Conservation (phyloP, 2,797 vertebrate species). For the Acrossocheilus fasciatus region DNA sequence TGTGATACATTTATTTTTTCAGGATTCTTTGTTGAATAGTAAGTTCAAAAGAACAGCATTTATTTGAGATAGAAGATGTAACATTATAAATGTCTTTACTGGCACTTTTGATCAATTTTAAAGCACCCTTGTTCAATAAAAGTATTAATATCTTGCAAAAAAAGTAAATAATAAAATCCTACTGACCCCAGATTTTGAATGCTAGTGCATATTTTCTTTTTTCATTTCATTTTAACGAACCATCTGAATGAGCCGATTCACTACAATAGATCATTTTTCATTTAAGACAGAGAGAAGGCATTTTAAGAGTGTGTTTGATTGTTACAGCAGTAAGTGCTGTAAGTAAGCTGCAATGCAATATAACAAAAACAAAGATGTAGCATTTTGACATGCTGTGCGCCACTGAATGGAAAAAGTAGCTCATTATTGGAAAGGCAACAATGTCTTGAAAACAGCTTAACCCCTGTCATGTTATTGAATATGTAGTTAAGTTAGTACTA, state of each 20-base stretch:
- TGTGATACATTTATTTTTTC: neutral
- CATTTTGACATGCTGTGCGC: neutral
- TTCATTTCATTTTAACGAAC: neutral
- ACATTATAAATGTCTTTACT: neutral
- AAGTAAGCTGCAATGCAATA: neutral
- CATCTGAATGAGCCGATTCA: neutral
- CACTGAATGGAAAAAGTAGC: conserved; percentile 11
- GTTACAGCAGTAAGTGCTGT: neutral
- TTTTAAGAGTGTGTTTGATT: neutral
- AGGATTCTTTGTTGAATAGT: neutral
- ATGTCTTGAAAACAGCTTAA: conserved; percentile 26
- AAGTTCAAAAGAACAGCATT: neutral
- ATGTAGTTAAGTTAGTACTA: neutral
- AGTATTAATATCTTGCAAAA: neutral
- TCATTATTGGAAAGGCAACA: conserved; percentile 15
- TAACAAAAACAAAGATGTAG: neutral
- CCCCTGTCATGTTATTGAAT: conserved; percentile 16
- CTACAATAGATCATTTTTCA: neutral
- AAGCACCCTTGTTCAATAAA: neutral
- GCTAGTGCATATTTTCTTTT: neutral
- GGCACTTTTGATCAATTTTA: neutral
- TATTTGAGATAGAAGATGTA: neutral
- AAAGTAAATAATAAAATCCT: too few relatives aligned
- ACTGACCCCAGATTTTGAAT: neutral
- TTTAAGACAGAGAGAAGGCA: neutral